phyloP scores from a whole-genome alignment of 2,888 invertebrate genomes.

The Clitarchus hookeri region DNA sequence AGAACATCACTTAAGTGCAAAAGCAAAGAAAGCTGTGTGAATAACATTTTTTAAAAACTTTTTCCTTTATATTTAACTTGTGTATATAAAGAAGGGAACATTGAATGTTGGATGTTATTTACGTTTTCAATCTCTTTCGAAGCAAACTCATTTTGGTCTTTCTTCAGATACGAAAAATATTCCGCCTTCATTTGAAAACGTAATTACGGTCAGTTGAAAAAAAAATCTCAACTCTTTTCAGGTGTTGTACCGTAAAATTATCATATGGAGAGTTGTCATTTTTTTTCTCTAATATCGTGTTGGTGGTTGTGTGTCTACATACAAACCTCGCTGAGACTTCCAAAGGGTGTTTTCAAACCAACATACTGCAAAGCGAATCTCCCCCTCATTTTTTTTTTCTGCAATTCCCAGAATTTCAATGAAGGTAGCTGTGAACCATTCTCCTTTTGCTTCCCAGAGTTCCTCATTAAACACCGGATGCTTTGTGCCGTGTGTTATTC shows the following conservation, averaged over 20 bases:
- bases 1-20: too few relatives aligned
- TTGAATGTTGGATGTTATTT: too few relatives aligned
- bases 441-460: background rate
- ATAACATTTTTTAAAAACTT: too few relatives aligned
- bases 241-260: background rate
- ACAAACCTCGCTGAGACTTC: background rate
- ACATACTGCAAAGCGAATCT: background rate
- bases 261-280: background rate
- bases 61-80: too few relatives aligned
- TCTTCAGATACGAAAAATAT: background rate
- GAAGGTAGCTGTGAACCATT: constrained; percentile 1
- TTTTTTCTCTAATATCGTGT: background rate
- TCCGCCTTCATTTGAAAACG: background rate
- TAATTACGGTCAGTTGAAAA: too few relatives aligned
- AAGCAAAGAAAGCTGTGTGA: too few relatives aligned
- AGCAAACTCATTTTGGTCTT: background rate
- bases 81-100: too few relatives aligned
- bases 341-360: background rate
- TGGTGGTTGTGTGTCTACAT: background rate
- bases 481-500: background rate
- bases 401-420: background rate
- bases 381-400: too few relatives aligned
- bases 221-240: background rate
- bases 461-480: constrained; percentile 1
- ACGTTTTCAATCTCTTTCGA: too few relatives aligned